phyloP scores from a whole-genome alignment of 2,113 vertebrate genomes.

The Romanogobio albipinnatus region DNA sequence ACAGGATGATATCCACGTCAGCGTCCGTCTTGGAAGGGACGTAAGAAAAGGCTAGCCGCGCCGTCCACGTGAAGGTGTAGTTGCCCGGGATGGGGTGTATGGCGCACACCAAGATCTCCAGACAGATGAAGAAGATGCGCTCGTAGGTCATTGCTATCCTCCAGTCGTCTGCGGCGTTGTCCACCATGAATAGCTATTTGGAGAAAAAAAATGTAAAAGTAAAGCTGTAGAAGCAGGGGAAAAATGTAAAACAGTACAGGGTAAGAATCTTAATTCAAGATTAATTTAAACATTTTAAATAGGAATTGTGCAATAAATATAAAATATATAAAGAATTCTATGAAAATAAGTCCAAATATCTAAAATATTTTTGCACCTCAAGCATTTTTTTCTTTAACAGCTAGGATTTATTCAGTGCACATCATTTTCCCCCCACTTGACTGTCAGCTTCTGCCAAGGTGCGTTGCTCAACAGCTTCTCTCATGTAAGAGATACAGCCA shows the following conservation, averaged over 20 bases:
- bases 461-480: slow-evolving; percentile 59
- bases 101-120: slow-evolving; percentile 98
- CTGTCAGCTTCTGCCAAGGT: slow-evolving; percentile 55
- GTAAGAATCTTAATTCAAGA: neutral
- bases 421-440: neutral
- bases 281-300: neutral
- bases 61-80: slow-evolving; percentile 99
- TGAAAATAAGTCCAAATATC: too few species aligned
- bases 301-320: neutral
- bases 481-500: slow-evolving; percentile 24
- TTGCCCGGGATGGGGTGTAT: slow-evolving; percentile 98
- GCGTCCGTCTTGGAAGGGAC: slow-evolving; percentile 92
- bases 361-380: neutral
- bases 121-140: slow-evolving; percentile 98
- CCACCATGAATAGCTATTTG: slow-evolving; percentile 97
- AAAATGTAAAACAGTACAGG: neutral
- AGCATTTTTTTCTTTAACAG: neutral
- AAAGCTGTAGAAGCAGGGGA: neutral
- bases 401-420: slow-evolving; percentile 19
- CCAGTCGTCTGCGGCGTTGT: slow-evolving; percentile 99
- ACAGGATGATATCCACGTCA: slow-evolving; percentile 99
- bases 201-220: slow-evolving; percentile 60
- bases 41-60: slow-evolving; percentile 94
- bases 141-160: slow-evolving; percentile 99
- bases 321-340: too few species aligned